These are phyloP conservation scores for Eriocheir sinensis DNA, from an alignment of 1,140 invertebrate genomes.

Conservation along the genomic window DNA sequence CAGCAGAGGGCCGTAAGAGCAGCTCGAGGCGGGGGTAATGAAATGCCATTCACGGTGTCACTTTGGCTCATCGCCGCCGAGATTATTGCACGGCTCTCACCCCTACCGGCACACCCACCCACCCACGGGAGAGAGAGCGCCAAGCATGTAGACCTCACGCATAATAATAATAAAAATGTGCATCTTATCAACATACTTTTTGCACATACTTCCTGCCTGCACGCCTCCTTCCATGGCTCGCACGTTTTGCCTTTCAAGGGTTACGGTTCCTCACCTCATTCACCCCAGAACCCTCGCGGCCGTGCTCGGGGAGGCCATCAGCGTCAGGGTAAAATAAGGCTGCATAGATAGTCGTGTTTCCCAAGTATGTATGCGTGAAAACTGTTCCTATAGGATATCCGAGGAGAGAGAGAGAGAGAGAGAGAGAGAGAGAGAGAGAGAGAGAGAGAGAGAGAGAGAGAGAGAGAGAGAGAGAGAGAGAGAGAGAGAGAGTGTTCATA, in stretches of 20 bases:
- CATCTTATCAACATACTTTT: neutral
- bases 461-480: too few species aligned
- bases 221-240: neutral
- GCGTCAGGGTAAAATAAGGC: neutral
- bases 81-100: neutral
- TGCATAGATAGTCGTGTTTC: too few species aligned
- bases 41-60: constrained; percentile 14
- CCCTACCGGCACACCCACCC: neutral
- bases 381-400: neutral
- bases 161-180: too few species aligned
- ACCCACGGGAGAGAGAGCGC: too few species aligned
- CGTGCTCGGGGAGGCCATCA: neutral
- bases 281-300: neutral
- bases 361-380: too few species aligned
- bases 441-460: too few species aligned
- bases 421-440: too few species aligned
- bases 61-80: neutral
- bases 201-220: neutral
- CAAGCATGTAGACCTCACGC: neutral
- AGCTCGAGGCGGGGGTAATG: neutral
- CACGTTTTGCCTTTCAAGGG: neutral
- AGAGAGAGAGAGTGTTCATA: too few species aligned
- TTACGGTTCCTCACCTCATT: too few species aligned
- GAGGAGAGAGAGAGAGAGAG: too few species aligned
- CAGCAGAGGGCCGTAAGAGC: neutral